phyloP scores from a whole-genome alignment of 2,113 vertebrate species.

The Camelus dromedarius region DNA sequence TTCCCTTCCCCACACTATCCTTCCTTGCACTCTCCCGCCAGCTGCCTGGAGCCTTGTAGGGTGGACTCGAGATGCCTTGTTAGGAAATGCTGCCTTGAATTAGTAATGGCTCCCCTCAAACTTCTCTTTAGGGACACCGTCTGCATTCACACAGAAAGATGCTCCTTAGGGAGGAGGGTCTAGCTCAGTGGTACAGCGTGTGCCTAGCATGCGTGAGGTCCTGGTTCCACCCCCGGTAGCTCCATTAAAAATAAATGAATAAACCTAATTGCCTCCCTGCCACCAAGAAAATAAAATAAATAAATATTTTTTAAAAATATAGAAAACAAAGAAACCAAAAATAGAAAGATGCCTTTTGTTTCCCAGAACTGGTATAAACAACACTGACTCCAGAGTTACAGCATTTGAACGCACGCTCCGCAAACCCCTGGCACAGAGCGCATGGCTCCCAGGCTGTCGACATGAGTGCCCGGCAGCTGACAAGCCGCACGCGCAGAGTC shows the following conservation, averaged over 20 bases:
- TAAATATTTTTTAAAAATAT: too few relatives aligned
- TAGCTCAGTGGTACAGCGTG: too few relatives aligned
- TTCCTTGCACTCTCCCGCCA: neutral
- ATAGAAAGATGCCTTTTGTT: neutral
- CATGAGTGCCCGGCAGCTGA: accelerated
- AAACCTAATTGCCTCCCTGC: too few relatives aligned
- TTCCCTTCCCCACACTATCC: neutral
- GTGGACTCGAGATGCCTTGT: accelerated
- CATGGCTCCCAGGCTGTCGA: neutral
- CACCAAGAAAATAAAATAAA: too few relatives aligned
- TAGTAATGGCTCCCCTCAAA: accelerated
- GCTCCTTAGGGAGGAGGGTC: neutral
- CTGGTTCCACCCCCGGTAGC: too few relatives aligned
- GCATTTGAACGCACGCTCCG: accelerated
- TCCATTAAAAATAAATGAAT: too few relatives aligned
- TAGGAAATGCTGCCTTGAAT: accelerated
- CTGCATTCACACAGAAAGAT: accelerated
- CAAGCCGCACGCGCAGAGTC: accelerated
- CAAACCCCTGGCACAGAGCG: neutral
- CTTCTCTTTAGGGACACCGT: neutral
- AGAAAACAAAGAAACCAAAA: too few relatives aligned
- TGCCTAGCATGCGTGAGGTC: too few relatives aligned
- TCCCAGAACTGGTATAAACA: too few relatives aligned
- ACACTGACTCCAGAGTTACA: accelerated
- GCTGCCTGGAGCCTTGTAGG: accelerated